A percentile compares a stretch with the other conserved stretches of the same genome.
These are phyloP conservation scores for Saccostrea cuccullata DNA, from an alignment of 1,140 invertebrate species.

Conservation along the genomic window DNA sequence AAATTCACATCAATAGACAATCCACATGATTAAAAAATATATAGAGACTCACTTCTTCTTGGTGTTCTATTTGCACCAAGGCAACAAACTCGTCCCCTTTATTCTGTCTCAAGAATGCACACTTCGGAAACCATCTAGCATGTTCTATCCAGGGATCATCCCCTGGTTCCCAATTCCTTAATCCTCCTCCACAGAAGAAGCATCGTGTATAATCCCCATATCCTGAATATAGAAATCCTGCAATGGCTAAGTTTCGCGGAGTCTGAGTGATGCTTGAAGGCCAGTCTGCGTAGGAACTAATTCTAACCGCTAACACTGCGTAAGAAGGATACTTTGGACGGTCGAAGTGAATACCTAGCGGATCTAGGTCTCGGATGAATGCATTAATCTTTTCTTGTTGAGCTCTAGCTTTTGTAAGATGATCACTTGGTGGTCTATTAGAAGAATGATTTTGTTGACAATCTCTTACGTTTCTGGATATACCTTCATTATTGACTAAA, in stretches of 20 bases:
- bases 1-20: not conserved
- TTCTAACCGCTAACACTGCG: conserved; percentile 19
- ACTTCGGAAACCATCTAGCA: conserved; percentile 80
- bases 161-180: conserved; percentile 83
- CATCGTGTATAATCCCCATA: conserved; percentile 45
- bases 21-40: too few species aligned
- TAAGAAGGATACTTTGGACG: conserved; percentile 35
- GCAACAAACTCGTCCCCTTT: conserved; percentile 39
- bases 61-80: not conserved
- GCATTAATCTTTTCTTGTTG: not conserved
- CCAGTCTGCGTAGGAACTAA: conserved; percentile 43
- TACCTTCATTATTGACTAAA: not conserved
- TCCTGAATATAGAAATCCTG: conserved; percentile 43
- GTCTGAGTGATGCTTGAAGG: conserved; percentile 7
- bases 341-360: conserved; percentile 12
- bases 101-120: conserved; percentile 70
- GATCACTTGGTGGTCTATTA: not conserved
- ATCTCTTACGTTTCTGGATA: not conserved
- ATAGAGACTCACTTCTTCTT: not conserved
- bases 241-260: conserved; percentile 11
- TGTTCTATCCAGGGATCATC: conserved; percentile 89
- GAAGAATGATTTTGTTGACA: not conserved
- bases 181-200: conserved; percentile 45
- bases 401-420: not conserved
- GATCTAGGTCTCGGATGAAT: not conserved